Percentiles rank a stretch among this genome's conserved stretches.
Conservation (phyloP, 2,888 invertebrate genomes). For the Athetis lepigone region DNA sequence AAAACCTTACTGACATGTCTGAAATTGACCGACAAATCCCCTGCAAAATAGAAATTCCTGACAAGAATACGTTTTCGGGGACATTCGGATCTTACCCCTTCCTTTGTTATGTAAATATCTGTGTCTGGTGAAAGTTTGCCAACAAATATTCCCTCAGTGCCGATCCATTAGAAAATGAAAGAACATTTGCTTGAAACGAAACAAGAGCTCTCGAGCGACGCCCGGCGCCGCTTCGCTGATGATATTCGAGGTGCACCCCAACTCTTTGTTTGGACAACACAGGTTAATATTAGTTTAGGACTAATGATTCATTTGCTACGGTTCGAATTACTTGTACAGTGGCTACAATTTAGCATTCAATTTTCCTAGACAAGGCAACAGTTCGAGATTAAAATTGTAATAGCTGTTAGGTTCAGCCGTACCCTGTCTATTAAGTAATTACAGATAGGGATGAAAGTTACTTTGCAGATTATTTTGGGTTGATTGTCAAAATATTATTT, state of each 20-base stretch:
- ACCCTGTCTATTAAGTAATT: conserved; percentile 51
- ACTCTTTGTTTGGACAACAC: conserved; percentile 78
- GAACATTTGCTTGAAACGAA: conserved; percentile 80
- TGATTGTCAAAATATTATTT: conserved; percentile 38
- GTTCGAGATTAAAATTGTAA: conserved; percentile 31
- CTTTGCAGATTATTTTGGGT: conserved; percentile 29
- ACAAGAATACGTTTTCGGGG: conserved; percentile 83
- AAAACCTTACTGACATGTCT: conserved; percentile 75
- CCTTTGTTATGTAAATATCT: conserved; percentile 88
- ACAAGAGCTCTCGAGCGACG: conserved; percentile 71
- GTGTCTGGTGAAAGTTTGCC: conserved; percentile 81
- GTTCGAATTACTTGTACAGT: conserved; percentile 72
- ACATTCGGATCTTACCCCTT: conserved; percentile 81
- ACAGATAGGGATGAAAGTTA: conserved; percentile 28
- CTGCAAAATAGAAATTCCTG: conserved; percentile 80
- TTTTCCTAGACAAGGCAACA: conserved; percentile 48
- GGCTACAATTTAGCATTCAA: conserved; percentile 65
- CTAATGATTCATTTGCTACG: conserved; percentile 84
- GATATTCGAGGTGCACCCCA: conserved; percentile 75
- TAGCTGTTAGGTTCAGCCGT: conserved; percentile 7
- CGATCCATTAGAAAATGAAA: conserved; percentile 88
- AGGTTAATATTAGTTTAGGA: conserved; percentile 85
- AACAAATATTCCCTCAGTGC: conserved; percentile 82
- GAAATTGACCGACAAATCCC: conserved; percentile 84
- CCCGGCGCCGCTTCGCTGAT: conserved; percentile 64